These are phyloP conservation scores for Pissodes strobi DNA, from an alignment of 1,140 invertebrate genomes.

Conservation along the genomic window DNA sequence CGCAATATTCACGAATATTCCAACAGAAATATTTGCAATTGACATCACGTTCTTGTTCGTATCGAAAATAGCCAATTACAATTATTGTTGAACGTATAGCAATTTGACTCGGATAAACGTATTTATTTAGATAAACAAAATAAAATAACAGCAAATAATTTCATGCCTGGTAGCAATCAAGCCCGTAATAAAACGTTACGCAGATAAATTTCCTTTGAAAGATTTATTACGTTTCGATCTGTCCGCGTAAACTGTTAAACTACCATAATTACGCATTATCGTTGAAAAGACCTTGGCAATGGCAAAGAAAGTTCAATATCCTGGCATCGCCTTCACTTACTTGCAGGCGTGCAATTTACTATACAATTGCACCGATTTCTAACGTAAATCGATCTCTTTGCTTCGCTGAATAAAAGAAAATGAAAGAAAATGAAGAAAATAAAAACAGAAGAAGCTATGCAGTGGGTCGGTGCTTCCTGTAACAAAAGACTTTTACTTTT, in stretches of 20 bases:
- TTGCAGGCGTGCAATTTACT: slow-evolving; percentile 19
- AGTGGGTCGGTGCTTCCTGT: slow-evolving; percentile 1
- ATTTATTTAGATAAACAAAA: no score
- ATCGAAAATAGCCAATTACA: no score
- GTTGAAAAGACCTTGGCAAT: slow-evolving; percentile 23
- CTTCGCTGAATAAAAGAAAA: slow-evolving; percentile 17
- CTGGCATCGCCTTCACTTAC: slow-evolving; percentile 13
- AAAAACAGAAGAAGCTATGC: neutral
- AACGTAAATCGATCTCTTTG: slow-evolving; percentile 16
- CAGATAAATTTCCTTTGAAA: neutral
- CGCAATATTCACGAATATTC: no score
- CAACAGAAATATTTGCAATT: no score
- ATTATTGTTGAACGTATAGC: no score
- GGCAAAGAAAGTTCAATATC: slow-evolving; percentile 25
- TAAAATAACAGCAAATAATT: no score
- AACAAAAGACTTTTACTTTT: slow-evolving; percentile 7
- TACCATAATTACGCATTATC: slow-evolving; percentile 3
- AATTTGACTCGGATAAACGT: no score
- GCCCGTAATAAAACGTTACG: neutral
- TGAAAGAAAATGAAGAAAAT: neutral
- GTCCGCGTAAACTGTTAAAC: neutral
- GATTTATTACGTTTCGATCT: neutral
- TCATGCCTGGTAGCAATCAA: neutral
- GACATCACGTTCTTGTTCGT: no score
- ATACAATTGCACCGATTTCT: slow-evolving; percentile 24